phyloP scores from a whole-genome alignment of 1,140 invertebrate species.

The Conus ventricosus region DNA sequence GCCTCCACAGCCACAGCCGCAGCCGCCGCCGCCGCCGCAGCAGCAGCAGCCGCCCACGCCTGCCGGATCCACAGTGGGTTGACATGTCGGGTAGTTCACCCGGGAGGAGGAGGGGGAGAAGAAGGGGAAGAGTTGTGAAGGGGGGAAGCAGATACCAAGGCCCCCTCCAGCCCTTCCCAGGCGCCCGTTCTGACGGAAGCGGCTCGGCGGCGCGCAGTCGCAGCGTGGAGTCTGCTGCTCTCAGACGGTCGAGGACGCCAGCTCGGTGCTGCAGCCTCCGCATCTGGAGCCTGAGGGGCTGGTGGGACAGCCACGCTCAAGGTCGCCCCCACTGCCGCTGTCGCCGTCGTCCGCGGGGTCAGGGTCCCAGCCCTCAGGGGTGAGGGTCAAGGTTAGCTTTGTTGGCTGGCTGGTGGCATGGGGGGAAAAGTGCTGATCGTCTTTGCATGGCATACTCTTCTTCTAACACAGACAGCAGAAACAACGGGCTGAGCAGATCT shows the following conservation, averaged over 20 bases:
- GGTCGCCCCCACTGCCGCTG: background rate
- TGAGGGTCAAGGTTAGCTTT: constrained; percentile 13
- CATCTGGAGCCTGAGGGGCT: constrained; percentile 11
- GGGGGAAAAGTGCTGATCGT: background rate
- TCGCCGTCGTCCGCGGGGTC: background rate
- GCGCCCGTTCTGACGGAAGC: constrained; percentile 6
- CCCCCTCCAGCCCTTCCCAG: constrained; percentile 28
- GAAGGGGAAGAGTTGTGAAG: background rate
- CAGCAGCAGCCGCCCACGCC: background rate
- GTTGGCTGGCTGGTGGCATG: background rate
- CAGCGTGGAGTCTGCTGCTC: background rate
- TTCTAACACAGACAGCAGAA: background rate
- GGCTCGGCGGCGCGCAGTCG: background rate
- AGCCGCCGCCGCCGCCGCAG: background rate
- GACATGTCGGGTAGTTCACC: background rate
- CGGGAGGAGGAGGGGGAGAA: background rate
- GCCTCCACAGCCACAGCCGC: background rate
- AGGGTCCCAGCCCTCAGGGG: background rate
- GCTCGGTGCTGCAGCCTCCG: background rate
- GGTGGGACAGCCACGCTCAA: background rate
- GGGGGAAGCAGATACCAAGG: background rate
- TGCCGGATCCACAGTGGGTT: background rate
- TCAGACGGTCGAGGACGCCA: background rate
- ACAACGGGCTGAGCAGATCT: no score
- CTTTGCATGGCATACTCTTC: background rate